Evolutionary conservation across 2,888 invertebrate species (phyloP).

Genomic region (Drosophila quinaria): DNA sequence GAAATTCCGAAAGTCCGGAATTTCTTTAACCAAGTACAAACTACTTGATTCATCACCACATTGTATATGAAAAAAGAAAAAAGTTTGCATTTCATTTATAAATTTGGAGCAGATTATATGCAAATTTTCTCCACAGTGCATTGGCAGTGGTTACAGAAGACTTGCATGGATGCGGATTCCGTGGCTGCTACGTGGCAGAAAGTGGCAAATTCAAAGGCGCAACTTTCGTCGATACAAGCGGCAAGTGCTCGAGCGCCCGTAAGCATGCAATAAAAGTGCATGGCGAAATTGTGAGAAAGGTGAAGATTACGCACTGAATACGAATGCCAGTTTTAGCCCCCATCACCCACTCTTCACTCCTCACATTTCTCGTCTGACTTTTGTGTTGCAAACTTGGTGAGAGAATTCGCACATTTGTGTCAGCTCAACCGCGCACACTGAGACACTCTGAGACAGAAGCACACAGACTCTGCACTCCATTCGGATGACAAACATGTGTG

Average conservation of each 20-base stretch:
- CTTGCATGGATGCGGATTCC: conserved; percentile 15
- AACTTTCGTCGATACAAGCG: conserved; percentile 75
- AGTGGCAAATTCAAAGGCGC: conserved; percentile 69
- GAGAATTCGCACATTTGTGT: conserved; percentile 65
- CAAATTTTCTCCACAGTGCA: background rate
- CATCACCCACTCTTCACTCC: background rate
- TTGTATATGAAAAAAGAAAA: too few relatives aligned
- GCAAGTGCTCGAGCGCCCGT: conserved; percentile 36
- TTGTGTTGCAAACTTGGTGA: conserved; percentile 51
- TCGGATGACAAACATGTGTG: conserved; percentile 76
- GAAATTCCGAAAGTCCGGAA: too few relatives aligned
- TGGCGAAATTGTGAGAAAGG: conserved; percentile 68
- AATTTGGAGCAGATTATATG: too few relatives aligned
- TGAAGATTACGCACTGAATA: conserved; percentile 81
- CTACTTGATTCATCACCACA: too few relatives aligned
- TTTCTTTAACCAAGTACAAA: too few relatives aligned
- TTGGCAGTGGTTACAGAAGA: conserved; percentile 4
- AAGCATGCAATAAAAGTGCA: conserved; percentile 75
- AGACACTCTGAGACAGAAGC: conserved; percentile 36
- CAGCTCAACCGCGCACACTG: conserved; percentile 53
- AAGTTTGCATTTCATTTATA: background rate
- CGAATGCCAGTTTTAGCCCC: conserved; percentile 52
- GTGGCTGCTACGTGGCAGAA: conserved; percentile 58
- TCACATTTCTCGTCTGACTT: conserved; percentile 20
- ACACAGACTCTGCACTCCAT: conserved; percentile 40